A percentile compares a stretch with the other conserved stretches of the same genome.
Conservation (phyloP, 2,113 vertebrate genomes). For the Lepus europaeus region DNA sequence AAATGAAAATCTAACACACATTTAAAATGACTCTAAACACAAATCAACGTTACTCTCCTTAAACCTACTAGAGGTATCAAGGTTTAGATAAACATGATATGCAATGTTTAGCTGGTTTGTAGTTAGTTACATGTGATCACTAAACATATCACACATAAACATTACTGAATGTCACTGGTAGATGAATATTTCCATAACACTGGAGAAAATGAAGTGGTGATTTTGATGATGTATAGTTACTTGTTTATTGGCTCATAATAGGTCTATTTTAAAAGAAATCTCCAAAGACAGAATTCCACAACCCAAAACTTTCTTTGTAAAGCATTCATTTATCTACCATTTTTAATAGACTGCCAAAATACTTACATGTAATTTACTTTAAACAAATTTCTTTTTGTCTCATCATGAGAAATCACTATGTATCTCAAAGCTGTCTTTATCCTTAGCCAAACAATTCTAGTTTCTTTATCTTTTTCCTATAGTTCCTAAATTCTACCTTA, state of each 20-base stretch:
- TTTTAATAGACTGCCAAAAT: slow-evolving; percentile 8
- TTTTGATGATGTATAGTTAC: slow-evolving; percentile 45
- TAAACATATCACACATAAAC: background rate
- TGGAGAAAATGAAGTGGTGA: slow-evolving; percentile 5
- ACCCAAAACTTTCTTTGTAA: background rate
- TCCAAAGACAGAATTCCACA: slow-evolving; percentile 30
- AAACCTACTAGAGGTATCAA: slow-evolving; percentile 4
- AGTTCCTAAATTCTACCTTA: slow-evolving; percentile 46
- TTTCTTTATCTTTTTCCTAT: slow-evolving; percentile 41
- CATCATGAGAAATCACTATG: background rate
- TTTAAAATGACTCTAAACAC: slow-evolving; percentile 42
- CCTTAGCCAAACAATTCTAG: slow-evolving; percentile 37
- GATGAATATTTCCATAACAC: slow-evolving; percentile 55
- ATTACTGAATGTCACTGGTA: slow-evolving; percentile 46
- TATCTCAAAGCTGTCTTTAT: slow-evolving; percentile 53
- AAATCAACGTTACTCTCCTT: slow-evolving; percentile 34
- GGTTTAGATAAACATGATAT: slow-evolving; percentile 11
- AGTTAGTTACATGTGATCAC: slow-evolving; percentile 17
- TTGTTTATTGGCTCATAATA: slow-evolving; percentile 13
- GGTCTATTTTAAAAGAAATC: slow-evolving; percentile 51
- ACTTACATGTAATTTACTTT: slow-evolving; percentile 28
- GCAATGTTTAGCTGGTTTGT: background rate
- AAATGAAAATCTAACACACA: slow-evolving; percentile 45
- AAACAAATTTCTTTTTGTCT: slow-evolving; percentile 46
- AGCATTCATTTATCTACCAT: slow-evolving; percentile 9